Evolutionary conservation across 2,888 invertebrate genomes (phyloP).

Genomic region (Galeopsomyia nigrocyanea): DNA sequence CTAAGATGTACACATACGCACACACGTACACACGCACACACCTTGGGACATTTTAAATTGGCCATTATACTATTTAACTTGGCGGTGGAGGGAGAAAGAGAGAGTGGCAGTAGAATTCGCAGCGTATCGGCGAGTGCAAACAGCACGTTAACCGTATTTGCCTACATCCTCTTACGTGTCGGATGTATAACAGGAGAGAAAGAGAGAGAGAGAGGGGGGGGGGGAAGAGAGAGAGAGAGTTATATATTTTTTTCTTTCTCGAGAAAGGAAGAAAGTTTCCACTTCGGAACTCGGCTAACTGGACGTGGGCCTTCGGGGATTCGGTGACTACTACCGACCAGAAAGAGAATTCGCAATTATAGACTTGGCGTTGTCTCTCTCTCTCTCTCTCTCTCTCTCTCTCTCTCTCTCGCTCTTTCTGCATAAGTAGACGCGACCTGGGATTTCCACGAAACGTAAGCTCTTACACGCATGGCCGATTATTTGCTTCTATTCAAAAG

Average conservation of each 20-base stretch:
- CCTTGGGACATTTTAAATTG: slow-evolving; percentile 68
- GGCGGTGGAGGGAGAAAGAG: slow-evolving; percentile 52
- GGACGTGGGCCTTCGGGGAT: slow-evolving; percentile 57
- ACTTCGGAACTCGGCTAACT: slow-evolving; percentile 17
- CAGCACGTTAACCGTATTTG: slow-evolving; percentile 66
- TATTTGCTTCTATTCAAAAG: slow-evolving; percentile 16
- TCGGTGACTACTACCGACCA: slow-evolving; percentile 57
- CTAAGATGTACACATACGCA: not conserved
- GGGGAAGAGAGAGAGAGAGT: no score
- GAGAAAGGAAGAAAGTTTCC: not conserved
- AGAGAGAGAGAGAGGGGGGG: no score
- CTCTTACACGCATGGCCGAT: slow-evolving; percentile 38
- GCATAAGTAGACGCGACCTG: slow-evolving; percentile 38
- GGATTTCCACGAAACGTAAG: slow-evolving; percentile 1
- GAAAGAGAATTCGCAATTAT: slow-evolving; percentile 67
- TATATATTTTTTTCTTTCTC: slow-evolving; percentile 27
- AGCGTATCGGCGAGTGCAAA: slow-evolving; percentile 59
- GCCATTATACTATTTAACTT: slow-evolving; percentile 70
- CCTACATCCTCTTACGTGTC: slow-evolving; percentile 57
- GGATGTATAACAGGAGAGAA: no score
- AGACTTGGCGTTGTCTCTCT: slow-evolving; percentile 13
- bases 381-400: slow-evolving; percentile 25
- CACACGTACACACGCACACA: slow-evolving; percentile 53
- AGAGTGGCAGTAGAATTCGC: slow-evolving; percentile 4
- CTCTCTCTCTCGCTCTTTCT: slow-evolving; percentile 10